Evolutionary conservation across 2,113 vertebrate genomes (phyloP), one percentile per base, ranked within the genome.

Genomic region (Prietella phreatophila): DNA sequence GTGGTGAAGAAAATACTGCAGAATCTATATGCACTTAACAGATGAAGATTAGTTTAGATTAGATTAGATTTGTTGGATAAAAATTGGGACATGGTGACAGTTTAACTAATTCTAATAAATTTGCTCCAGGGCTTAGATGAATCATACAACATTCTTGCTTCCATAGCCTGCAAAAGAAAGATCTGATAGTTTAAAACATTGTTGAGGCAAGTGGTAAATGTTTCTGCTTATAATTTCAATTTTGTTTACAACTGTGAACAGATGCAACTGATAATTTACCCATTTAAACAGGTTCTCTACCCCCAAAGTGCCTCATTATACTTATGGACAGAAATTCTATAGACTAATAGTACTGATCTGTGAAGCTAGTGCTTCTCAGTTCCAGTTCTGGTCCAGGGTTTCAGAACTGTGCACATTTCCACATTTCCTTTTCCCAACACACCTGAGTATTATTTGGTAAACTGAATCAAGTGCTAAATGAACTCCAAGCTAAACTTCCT

Each of bases 101-200:
- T 86, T 56, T 56, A 86, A 58, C 33, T 55, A 86, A 86, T 82
- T 11, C 9, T 42, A 50, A 14, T 82, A 20, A n/a, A 20, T 69
- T 36, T 50, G 17, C 73, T 58, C 25, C 6, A 20, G 25, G 36
- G 13, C 0, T 47, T 47, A 17, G 39, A 61, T 15, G 13, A 80
- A 65, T 47, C 19, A 55, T 56, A 55, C 53, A 50, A 50, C 85
- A 53, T 65, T n/a, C 39, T 20, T n/a, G 53, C 60, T 65, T 53
- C 11, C 30, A 55, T 53, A 20, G 30, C 42, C 8, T 81, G 85
- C 61, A 67, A 67, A 15, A 36, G 17, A 19, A 61, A 61, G 36
- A 78, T 50, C 22, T 30, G 33, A 85, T 55, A 1, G 19, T 69
- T 84, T 47, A 84, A 47, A 20, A 20, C 20, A 9, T 73, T n/a